Evolutionary conservation across 2,888 invertebrate genomes (phyloP).

Genomic region (Belgica antarctica): DNA sequence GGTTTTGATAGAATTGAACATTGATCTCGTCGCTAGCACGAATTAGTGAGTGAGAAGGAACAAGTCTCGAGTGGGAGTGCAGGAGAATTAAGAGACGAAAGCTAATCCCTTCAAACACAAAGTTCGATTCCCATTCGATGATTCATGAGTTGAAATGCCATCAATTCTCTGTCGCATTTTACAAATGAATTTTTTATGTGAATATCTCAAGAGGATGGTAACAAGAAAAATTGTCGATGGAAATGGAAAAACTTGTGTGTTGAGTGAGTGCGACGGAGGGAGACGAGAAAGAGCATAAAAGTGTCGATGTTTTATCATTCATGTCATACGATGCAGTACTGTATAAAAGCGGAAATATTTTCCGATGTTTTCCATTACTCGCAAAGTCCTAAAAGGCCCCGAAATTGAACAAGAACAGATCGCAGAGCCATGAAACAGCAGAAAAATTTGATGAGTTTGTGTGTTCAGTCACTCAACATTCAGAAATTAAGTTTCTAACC

Average conservation of each 20-base stretch:
- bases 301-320: conserved; percentile 43
- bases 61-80: neutral
- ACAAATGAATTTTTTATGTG: conserved; percentile 41
- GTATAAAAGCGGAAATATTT: conserved; percentile 11
- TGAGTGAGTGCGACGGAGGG: no score
- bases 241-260: no score
- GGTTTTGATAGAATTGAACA: neutral
- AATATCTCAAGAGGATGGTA: conserved; percentile 13
- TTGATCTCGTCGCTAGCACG: neutral
- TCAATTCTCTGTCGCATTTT: conserved; percentile 43
- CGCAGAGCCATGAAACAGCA: no score
- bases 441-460: no score
- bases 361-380: neutral
- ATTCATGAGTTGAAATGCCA: conserved; percentile 42
- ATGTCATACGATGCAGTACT: conserved; percentile 39
- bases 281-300: conserved; percentile 15
- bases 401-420: neutral
- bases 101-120: conserved; percentile 33
- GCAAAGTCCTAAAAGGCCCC: neutral
- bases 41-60: neutral
- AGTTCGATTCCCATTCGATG: conserved; percentile 39
- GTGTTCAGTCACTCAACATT: no score
- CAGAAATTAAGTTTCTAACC: no score
- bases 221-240: neutral
- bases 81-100: neutral